Base-by-base conservation (phyloP, 2,797 vertebrate genomes). In the Danio choprae region DNA sequence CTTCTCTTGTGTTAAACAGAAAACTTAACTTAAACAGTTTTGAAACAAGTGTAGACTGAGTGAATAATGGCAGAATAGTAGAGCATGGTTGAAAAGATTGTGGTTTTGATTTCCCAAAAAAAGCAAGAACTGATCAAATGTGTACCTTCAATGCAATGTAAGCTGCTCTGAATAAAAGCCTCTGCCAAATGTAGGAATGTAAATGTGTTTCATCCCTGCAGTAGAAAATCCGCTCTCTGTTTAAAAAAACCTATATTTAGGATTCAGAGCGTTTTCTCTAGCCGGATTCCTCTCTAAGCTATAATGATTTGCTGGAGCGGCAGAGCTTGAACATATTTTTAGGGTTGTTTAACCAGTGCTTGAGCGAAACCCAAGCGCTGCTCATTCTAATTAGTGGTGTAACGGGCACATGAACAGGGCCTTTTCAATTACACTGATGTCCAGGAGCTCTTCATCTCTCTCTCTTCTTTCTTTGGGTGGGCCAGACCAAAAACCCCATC, bases 381-480 rank as follows among this genome's bases (percentile, higher is more conserved):
- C 58, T 88, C 86, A 86, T 91, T 90, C 86, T 94, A 93, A 93
- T 92, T 94, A 92, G 88, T 85, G 87, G 90, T 88, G 81, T 90
- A 90, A 92, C 88, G 88, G 90, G 90, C 91, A 91, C 85, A 91
- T 92, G 92, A 89, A 89, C 84, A 81, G 85, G 85, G 82, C 77
- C 91, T 87, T 89, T 92, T 91, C 83, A 91, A 92, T 91, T 91
- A 91, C 88, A 86, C 85, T 88, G 90, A 92, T 87, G 90, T 92
- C 73, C 58, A 70, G 58, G 7, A 43, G 79, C 68, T 15, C 41
- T 44, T 55, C 55, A 69, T 84, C 70, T 64, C 60, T 80, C 60
- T 80, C 55, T 79, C 51, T 44, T 65, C 50, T 75, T 82, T 44
- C 48, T 70, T 58, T 77, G 77, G 83, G 77, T 80, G 80, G 83